These are phyloP conservation scores for Toxotes chatareus DNA, from an alignment of 2,113 vertebrate species.

Conservation along the genomic window DNA sequence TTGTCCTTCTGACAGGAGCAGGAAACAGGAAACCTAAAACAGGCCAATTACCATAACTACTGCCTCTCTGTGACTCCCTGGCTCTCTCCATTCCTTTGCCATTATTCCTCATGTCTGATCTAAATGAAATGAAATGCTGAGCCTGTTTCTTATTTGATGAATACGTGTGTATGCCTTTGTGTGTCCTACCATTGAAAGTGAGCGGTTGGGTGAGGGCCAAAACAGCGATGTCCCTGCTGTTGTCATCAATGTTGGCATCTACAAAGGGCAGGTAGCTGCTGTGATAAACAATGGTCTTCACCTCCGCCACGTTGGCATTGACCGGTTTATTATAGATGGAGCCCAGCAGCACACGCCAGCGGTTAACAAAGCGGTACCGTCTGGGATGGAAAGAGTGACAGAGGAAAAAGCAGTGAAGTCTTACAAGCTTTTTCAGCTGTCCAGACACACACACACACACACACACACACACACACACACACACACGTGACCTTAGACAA, in stretches of 20 bases:
- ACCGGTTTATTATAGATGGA: conserved; percentile 87
- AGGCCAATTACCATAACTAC: background rate
- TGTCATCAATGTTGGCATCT: conserved; percentile 90
- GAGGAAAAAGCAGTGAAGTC: background rate
- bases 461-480: background rate
- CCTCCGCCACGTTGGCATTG: conserved; percentile 83
- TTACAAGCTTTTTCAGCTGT: background rate
- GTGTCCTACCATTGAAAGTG: conserved; percentile 86
- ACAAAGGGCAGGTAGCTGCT: conserved; percentile 91
- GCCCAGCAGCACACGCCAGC: conserved; percentile 89
- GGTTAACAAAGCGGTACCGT: conserved; percentile 85
- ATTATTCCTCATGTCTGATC: background rate
- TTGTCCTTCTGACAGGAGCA: conserved; percentile 23
- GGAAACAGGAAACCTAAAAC: conserved; percentile 36
- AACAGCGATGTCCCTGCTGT: conserved; percentile 92
- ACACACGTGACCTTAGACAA: background rate
- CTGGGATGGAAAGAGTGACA: conserved; percentile 67
- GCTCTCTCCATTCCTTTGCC: background rate
- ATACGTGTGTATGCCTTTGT: background rate
- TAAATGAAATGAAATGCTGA: conserved; percentile 1
- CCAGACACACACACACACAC: background rate
- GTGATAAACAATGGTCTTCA: conserved; percentile 90
- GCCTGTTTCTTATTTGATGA: background rate
- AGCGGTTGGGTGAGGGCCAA: conserved; percentile 86
- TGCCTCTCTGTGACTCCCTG: conserved; percentile 1